phyloP scores from a whole-genome alignment of 2,797 vertebrate species.

The Rhabdophis nuchalis region DNA sequence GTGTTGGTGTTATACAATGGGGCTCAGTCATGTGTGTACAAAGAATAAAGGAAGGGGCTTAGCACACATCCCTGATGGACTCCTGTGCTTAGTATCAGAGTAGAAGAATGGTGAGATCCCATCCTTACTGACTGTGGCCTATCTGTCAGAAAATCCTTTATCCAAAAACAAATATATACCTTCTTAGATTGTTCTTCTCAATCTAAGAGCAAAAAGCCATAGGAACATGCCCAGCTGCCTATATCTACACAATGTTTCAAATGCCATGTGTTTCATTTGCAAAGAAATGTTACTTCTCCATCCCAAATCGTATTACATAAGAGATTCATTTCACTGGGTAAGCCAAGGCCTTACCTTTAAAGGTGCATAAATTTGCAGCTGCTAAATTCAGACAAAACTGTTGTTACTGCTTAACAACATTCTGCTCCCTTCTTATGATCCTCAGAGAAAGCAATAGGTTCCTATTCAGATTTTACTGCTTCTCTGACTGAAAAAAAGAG shows the following conservation, averaged over 20 bases:
- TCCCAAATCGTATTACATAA: not conserved
- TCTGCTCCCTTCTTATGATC: constrained; percentile 6
- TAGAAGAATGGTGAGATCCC: no score
- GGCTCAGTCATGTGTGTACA: no score
- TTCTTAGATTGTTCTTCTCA: not conserved
- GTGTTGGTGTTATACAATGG: no score
- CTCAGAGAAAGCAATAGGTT: constrained; percentile 1
- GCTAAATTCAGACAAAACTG: constrained; percentile 32
- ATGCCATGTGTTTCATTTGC: not conserved
- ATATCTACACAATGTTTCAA: not conserved
- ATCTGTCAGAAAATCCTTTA: no score
- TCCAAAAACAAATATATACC: no score
- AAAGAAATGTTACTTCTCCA: not conserved
- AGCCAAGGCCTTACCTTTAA: not conserved
- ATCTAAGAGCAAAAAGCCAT: not conserved
- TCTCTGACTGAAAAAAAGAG: constrained; percentile 23
- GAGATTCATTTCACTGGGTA: not conserved
- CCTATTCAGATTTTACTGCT: constrained; percentile 20
- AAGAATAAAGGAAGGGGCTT: no score
- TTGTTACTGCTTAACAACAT: constrained; percentile 6
- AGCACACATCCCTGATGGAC: no score
- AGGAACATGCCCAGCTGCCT: not conserved
- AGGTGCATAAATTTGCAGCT: not conserved
- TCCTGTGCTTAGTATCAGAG: no score
- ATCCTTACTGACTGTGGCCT: no score